Evolutionary conservation across 2,113 vertebrate genomes (phyloP).

Genomic region (Cheirogaleus medius): DNA sequence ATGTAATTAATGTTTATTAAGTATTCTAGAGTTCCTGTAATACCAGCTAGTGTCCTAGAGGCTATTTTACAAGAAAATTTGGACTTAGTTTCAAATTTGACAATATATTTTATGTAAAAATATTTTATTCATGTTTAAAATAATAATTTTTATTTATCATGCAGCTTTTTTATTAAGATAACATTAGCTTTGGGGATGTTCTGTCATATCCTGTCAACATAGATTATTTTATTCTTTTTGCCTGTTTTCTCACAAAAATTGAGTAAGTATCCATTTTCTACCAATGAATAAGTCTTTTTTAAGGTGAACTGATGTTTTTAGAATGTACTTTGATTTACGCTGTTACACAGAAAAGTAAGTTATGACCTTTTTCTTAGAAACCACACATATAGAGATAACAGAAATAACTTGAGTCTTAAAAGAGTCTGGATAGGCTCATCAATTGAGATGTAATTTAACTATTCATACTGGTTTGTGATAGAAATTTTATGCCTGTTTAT

Average conservation of each 20-base stretch:
- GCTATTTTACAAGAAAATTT: slow-evolving; percentile 18
- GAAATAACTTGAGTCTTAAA: not conserved
- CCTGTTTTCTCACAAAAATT: slow-evolving; percentile 39
- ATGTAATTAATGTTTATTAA: not conserved
- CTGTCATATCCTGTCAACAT: not conserved
- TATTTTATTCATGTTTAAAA: slow-evolving; percentile 44
- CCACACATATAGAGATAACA: not conserved
- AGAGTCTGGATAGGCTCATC: not conserved
- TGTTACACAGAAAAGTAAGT: not conserved
- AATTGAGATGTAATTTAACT: not conserved
- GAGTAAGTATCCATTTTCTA: not conserved
- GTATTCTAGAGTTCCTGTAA: not conserved
- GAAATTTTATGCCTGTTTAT: not conserved
- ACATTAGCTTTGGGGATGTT: not conserved
- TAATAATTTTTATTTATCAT: not conserved
- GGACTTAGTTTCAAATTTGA: slow-evolving; percentile 10
- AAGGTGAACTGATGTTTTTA: slow-evolving; percentile 26
- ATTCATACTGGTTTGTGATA: not conserved
- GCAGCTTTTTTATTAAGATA: not conserved
- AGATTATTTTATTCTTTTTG: not conserved
- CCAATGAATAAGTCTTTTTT: not conserved
- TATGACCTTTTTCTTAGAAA: not conserved
- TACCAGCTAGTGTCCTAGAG: not conserved
- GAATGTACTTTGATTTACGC: not conserved
- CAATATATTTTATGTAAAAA: slow-evolving; percentile 38